Evolutionary conservation across 2,888 invertebrate species (phyloP).

Genomic region (Aricia artaxerxes): DNA sequence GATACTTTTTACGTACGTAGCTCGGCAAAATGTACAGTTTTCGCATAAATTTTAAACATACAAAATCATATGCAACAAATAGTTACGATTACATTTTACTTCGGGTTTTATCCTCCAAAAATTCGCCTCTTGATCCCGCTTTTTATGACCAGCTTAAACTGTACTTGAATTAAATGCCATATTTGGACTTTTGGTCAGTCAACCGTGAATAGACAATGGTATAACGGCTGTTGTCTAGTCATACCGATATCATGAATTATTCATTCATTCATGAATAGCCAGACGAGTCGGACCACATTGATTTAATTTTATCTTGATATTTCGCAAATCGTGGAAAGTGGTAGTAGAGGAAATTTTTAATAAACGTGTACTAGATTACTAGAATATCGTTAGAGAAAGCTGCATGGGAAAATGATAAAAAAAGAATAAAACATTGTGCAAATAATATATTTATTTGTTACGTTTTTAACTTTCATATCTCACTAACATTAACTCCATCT

Average conservation of each 20-base stretch:
- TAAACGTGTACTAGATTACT: background rate
- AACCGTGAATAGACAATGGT: slow-evolving; percentile 16
- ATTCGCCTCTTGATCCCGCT: background rate
- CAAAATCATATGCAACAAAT: too few species aligned
- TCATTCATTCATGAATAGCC: slow-evolving; percentile 24
- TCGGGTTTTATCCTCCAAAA: background rate
- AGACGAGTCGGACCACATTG: slow-evolving; percentile 22
- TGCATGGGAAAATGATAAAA: background rate
- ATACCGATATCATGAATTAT: slow-evolving; percentile 23
- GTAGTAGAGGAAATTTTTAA: background rate
- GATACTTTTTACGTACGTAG: too few species aligned
- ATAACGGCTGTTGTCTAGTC: slow-evolving; percentile 28
- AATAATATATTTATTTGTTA: too few species aligned
- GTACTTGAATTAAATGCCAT: slow-evolving; percentile 15
- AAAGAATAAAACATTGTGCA: too few species aligned
- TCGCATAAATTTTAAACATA: too few species aligned
- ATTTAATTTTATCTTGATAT: slow-evolving; percentile 23
- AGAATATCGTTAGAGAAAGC: background rate
- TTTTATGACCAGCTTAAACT: background rate
- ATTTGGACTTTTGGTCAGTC: slow-evolving; percentile 1
- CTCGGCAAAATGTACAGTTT: too few species aligned
- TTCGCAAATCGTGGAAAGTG: slow-evolving; percentile 17
- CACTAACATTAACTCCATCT: background rate
- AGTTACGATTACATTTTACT: background rate
- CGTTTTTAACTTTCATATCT: too few species aligned